A percentile compares a stretch with the other conserved stretches of the same genome.
phyloP scores from a whole-genome alignment of 2,888 invertebrate species.

The Tachystola acroxantha region DNA sequence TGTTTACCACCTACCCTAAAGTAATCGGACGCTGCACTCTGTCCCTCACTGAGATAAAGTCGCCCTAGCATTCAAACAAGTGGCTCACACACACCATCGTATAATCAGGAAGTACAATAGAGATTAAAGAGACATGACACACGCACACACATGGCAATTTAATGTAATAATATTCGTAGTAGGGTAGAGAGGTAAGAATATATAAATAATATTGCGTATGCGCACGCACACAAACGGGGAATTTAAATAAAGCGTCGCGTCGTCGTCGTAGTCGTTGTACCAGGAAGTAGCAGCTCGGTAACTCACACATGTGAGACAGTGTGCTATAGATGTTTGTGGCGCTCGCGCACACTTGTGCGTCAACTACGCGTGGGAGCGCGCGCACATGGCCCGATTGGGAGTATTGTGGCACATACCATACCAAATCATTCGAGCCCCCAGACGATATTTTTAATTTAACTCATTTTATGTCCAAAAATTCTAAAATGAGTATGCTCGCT shows the following conservation, averaged over 20 bases:
- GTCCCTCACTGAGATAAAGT: constrained; percentile 74
- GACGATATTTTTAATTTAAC: constrained; percentile 70
- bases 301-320: constrained; percentile 56
- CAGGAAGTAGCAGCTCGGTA: constrained; percentile 73
- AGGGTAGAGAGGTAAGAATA: constrained; percentile 58
- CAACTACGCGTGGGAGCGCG: constrained; percentile 73
- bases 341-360: constrained; percentile 70
- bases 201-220: constrained; percentile 70
- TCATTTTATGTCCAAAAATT: constrained; percentile 16
- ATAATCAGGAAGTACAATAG: constrained; percentile 76
- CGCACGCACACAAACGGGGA: constrained; percentile 70
- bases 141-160: constrained; percentile 50
- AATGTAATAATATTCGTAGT: constrained; percentile 68
- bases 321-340: constrained; percentile 54
- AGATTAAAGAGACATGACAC: constrained; percentile 71
- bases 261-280: constrained; percentile 72
- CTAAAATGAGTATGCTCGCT: background rate
- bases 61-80: constrained; percentile 77
- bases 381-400: constrained; percentile 76
- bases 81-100: constrained; percentile 67
- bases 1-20: constrained; percentile 39
- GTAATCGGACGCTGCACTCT: constrained; percentile 76
- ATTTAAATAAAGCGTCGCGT: constrained; percentile 75
- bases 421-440: constrained; percentile 60
- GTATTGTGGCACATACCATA: too few relatives aligned